Evolutionary conservation across 1,140 invertebrate genomes (phyloP).

Genomic region (Drosophila simulans): DNA sequence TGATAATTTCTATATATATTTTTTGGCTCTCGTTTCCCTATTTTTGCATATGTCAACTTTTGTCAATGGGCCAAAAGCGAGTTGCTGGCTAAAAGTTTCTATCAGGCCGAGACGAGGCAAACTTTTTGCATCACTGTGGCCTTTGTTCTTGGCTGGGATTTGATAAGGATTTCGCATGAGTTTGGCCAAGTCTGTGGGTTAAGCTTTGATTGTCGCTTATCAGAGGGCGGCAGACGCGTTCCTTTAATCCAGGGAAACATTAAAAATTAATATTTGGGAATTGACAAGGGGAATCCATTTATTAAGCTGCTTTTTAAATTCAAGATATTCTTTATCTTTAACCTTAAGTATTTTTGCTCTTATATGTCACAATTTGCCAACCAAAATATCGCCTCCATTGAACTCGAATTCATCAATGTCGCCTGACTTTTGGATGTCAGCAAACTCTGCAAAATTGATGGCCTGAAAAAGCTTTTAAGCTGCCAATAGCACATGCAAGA

Average conservation of each 20-base stretch:
- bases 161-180: conserved; percentile 35
- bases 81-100: conserved; percentile 34
- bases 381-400: background rate
- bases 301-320: background rate
- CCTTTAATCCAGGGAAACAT: conserved; percentile 6
- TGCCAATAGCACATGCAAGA: conserved; percentile 34
- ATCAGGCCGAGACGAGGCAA: conserved; percentile 39
- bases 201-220: conserved; percentile 34
- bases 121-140: conserved; percentile 36
- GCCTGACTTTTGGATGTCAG: conserved; percentile 17
- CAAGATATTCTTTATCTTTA: background rate
- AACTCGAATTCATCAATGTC: conserved; percentile 60
- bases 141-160: conserved; percentile 31
- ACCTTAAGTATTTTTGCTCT: background rate
- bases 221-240: conserved; percentile 13
- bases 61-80: conserved; percentile 47
- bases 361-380: conserved; percentile 41
- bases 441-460: conserved; percentile 58
- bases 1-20: conserved; percentile 45
- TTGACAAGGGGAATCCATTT: background rate
- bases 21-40: conserved; percentile 12
- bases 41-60: conserved; percentile 54
- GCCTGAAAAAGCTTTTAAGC: conserved; percentile 49
- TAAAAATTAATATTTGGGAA: background rate
- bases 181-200: conserved; percentile 32